A percentile compares a stretch with the other conserved stretches of the same genome.
Evolutionary conservation across 2,888 invertebrate species (phyloP).

Genomic region (Dione vanillae): DNA sequence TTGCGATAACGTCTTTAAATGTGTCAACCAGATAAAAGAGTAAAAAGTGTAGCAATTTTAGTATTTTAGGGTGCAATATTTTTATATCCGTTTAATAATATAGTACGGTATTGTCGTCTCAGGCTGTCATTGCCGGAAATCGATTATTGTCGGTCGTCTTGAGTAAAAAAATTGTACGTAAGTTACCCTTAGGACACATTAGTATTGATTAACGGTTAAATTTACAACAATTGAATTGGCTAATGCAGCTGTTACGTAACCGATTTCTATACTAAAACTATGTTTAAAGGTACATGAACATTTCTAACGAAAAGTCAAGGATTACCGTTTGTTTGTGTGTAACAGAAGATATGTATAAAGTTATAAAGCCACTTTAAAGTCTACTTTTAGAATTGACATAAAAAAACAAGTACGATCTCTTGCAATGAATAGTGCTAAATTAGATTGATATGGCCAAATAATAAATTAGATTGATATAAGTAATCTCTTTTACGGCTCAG

Average conservation of each 20-base stretch:
- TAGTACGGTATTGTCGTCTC: background rate
- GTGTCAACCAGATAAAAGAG: too few species aligned
- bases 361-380: background rate
- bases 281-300: background rate
- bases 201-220: background rate
- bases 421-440: background rate
- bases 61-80: too few species aligned
- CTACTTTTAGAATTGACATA: background rate
- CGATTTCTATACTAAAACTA: background rate
- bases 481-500: too few species aligned
- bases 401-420: background rate
- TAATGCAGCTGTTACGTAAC: background rate
- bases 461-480: background rate
- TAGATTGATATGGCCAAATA: background rate
- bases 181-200: background rate
- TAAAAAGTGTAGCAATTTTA: too few species aligned
- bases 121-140: background rate
- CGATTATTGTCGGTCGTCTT: background rate
- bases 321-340: background rate
- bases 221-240: background rate
- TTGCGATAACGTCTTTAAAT: too few species aligned
- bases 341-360: too few species aligned
- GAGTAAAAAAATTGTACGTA: slow-evolving; percentile 3
- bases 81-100: background rate
- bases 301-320: too few species aligned